These are phyloP conservation scores for Scrobipalpa atriplicella DNA, from an alignment of 2,888 invertebrate genomes.

Conservation along the genomic window DNA sequence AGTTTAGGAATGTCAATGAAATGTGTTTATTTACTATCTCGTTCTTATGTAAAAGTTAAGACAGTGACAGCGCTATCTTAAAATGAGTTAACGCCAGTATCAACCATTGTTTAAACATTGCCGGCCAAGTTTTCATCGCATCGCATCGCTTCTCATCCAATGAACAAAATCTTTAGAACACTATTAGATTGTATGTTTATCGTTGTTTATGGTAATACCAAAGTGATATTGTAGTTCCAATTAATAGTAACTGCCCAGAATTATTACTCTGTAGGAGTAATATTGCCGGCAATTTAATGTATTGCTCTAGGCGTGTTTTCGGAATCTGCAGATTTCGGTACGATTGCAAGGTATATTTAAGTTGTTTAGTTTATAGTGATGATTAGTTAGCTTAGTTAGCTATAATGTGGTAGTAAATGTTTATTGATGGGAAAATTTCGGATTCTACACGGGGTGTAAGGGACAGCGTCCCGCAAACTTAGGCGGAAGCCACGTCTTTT, in stretches of 20 bases:
- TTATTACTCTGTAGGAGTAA: conserved; percentile 13
- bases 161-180: background rate
- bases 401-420: background rate
- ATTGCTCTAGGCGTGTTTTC: background rate
- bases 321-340: background rate
- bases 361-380: background rate
- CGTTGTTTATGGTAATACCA: conserved; percentile 14
- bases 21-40: too few species aligned
- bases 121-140: background rate
- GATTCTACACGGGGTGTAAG: too few species aligned
- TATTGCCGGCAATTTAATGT: conserved; percentile 13
- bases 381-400: background rate
- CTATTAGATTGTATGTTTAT: conserved; percentile 20
- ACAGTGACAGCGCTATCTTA: too few species aligned
- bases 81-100: too few species aligned
- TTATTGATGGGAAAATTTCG: too few species aligned
- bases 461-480: too few species aligned
- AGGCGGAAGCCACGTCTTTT: too few species aligned
- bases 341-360: conserved; percentile 10
- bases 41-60: too few species aligned
- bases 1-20: too few species aligned
- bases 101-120: too few species aligned
- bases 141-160: background rate
- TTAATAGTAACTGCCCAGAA: conserved; percentile 16
- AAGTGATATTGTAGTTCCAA: conserved; percentile 21